Conservation (phyloP, 2,113 vertebrate species). For the Chaetodon trifascialis region DNA sequence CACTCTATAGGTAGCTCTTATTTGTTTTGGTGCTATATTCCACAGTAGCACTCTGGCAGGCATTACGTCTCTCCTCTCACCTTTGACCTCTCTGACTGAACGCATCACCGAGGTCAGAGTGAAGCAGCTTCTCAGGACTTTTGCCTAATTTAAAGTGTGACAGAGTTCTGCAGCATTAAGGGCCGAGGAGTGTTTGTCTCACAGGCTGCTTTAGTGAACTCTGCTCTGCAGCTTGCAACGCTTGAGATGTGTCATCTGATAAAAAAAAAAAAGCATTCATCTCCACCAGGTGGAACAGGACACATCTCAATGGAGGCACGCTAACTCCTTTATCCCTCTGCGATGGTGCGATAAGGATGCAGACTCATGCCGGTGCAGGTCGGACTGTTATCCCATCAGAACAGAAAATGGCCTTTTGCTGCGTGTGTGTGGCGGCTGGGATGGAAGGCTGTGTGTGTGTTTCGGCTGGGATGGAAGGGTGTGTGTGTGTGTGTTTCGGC, state of each 20-base stretch:
- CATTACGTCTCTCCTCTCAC: constrained; percentile 5
- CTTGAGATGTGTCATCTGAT: constrained; percentile 69
- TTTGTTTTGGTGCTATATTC: neutral
- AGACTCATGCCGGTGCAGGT: constrained; percentile 76
- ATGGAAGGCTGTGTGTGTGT: neutral
- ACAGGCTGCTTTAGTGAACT: neutral
- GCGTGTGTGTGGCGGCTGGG: neutral
- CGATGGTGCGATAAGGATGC: constrained; percentile 69
- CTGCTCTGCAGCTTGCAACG: constrained; percentile 37
- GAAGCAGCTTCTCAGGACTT: neutral
- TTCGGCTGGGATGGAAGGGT: constrained; percentile 8
- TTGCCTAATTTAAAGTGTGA: neutral
- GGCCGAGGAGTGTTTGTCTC: constrained; percentile 13
- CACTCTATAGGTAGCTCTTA: neutral
- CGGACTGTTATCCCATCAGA: constrained; percentile 48
- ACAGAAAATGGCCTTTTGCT: constrained; percentile 26
- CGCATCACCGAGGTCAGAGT: neutral
- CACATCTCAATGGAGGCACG: constrained; percentile 79
- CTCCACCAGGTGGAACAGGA: constrained; percentile 76
- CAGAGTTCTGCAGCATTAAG: neutral
- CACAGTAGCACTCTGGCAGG: neutral
- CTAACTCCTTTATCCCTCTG: constrained; percentile 74
- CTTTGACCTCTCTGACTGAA: constrained; percentile 46
- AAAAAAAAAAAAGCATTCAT: constrained; percentile 69
- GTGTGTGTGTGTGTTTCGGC: neutral